Base-by-base conservation (phyloP, 2,888 invertebrate genomes). In the Gasteruption jaculator region DNA sequence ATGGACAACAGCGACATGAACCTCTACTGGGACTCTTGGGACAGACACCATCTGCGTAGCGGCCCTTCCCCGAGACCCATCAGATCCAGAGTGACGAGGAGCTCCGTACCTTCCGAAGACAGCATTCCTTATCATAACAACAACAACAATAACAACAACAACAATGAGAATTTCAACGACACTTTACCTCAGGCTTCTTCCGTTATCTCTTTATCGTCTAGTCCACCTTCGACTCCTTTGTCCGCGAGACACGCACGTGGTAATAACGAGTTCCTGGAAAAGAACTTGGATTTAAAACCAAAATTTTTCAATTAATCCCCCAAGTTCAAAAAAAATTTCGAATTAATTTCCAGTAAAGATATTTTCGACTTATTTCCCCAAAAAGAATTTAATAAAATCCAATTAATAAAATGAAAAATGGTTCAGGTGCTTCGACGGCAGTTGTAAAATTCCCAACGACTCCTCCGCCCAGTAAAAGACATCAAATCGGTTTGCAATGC, bases 1-100 rank as follows among this genome's bases (percentile, higher is more conserved):
- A 73, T 73, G 47, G 74, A 75, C 34, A 80, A 75, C 30, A 76
- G 76, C 47, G 76, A 77, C 51, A 74, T 84, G 62, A 81, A 83
- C 51, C 75, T 95, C 55, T 92, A 89, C 73, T 95, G 94, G 93
- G 93, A 94, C 72, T 92, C 91, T 5, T 94, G 91, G 91, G 91
- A 92, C 71, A 75, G 85, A 36, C 83, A 80, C 63, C 78, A 73
- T 56, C 65, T 73, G 49, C 65, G 67, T 49, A 71, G 69, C 52
- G 71, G 73, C 49, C 67, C 76, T 55, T 75, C 77, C 50, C 78
- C 77, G 18, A 71, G 77, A 41, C 72, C 62, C 53, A 69, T 69
- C 49, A 74, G 70, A 51, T 74, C 74, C 6, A 69, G 78, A 44
- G 69, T 71, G 3, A 72, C 75, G 7, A 70, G 80, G 47, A 75